Evolutionary conservation across 2,797 vertebrate genomes (phyloP).

Genomic region (Danio jaintianensis): DNA sequence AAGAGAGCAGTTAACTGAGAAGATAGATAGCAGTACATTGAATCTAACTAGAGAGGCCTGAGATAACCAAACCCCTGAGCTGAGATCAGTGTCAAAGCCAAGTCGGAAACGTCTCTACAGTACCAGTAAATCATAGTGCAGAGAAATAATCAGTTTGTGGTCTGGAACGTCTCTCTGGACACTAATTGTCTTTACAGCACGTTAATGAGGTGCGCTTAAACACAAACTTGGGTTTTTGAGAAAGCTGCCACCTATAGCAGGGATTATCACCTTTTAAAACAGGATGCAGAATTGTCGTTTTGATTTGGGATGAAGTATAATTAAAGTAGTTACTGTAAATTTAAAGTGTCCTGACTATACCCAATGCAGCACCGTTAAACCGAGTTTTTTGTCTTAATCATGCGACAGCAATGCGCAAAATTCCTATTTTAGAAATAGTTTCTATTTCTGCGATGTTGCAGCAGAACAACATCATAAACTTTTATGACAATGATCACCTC

Average conservation of each 20-base stretch:
- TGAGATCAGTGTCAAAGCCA: conserved; percentile 59
- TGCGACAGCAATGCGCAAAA: no score
- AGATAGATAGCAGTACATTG: conserved; percentile 18
- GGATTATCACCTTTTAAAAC: neutral
- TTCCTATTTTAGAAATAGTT: no score
- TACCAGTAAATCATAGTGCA: conserved; percentile 53
- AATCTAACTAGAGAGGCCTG: conserved; percentile 57
- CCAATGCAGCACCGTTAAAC: no score
- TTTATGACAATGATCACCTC: no score
- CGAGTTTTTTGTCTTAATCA: no score
- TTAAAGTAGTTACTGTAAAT: no score
- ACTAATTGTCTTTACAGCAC: neutral
- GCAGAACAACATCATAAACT: no score
- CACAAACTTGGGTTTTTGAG: conserved; percentile 14
- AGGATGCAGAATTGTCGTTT: neutral
- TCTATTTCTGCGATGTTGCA: no score
- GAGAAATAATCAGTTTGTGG: conserved; percentile 7
- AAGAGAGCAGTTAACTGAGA: conserved; percentile 54
- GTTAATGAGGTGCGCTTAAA: neutral
- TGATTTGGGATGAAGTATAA: neutral
- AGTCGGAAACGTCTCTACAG: conserved; percentile 47
- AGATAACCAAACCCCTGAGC: conserved; percentile 63
- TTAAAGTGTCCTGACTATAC: no score
- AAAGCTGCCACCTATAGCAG: conserved; percentile 24
- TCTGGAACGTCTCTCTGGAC: conserved; percentile 5